Base-by-base conservation (phyloP, 1,140 invertebrate genomes). In the Pentalonia nigronervosa region DNA sequence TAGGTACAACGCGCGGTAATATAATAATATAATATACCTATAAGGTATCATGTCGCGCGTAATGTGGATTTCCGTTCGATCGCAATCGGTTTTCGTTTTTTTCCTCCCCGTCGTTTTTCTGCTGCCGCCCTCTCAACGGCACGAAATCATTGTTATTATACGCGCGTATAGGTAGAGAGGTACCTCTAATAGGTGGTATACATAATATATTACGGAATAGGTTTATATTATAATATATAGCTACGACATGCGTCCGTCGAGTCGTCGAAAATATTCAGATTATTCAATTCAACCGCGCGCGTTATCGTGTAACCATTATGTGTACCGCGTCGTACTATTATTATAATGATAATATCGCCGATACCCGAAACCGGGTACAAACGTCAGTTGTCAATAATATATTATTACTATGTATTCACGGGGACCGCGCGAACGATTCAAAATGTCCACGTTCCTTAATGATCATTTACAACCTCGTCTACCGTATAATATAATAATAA, bases 31-130 rank as follows among this genome's bases (percentile, higher is more conserved):
- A 67, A n/a, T 67, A 67, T 20, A n/a, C n/a, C n/a, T 76, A 17
- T 67, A 67, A 53, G 4, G 14, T 76, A 76, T 76, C 60, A n/a
- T 76, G 60, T 76, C 60, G 60, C 14, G 60, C 60, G 60, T 76
- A 76, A 76, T 76, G 60, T 76, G 60, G n/a, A 76, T 76, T 76
- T 76, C 60, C 60, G 60, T 76, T n/a, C 83, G 83, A 45, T 45
- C 21, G 41, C 83, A 23, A 83, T 83, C 76, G n/a, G 76, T 84
- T 84, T 84, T 84, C 36, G 23, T 45, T 25, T 84, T 84, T 45
- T 84, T 25, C 36, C 36, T 84, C 2, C 36, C 23, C 76, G 76
- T 83, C 76, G 76, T 83, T 83, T 36, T 36, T 8, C 76, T 21
- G 34, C 60, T n/a, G 30, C 30, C 60, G 9, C 25, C 25, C 21